Evolutionary conservation across 2,113 vertebrate species (phyloP), one percentile per base, ranked within the genome.

Genomic region (Sylvia atricapilla): DNA sequence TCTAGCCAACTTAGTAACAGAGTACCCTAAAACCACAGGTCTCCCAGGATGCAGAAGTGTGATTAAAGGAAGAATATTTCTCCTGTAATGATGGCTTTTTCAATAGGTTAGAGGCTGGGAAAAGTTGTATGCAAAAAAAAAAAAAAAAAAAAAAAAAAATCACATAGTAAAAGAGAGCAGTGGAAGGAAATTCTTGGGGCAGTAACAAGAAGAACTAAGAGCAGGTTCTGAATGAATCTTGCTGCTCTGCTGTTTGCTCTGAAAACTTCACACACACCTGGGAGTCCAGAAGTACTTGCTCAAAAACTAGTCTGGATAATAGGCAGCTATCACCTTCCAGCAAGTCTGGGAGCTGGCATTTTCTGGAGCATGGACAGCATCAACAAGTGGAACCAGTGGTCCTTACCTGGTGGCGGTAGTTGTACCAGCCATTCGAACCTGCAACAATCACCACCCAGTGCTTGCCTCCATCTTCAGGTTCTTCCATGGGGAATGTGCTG

Each of bases 361-460:
- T 41, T 47, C 35, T 35, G 67, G 27, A 63, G 41, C 0, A 10
- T 12, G 22, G 25, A 43, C 56, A 76, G 52, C 13, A 74, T 5
- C 18, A 70, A 18, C 66, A 56, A 1, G 20, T 7, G 44, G 35
- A 41, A 75, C 5, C 62, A 60, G 50, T 1, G 4, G 28, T 68
- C 62, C 97, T 98, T 97, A 99, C 99, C 99, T 99, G 99, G 96
- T 99, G 99, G 74, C 99, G 98, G 83, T 99, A 99, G 97, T 99
- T 99, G 97, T 98, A 99, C 99, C 99, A 99, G 97, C 98, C 98
- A 3, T 98, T 99, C 0, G 99, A 99, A 6, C 99, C 99, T 0
- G 99, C 99, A 5, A 99, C 99, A 5, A 99, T 98, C n/a, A 99
- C 97, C 64, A 99, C 99, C 99, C 99, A 99, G 97, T 99, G 98